A percentile compares a stretch with the other conserved stretches of the same genome.
phyloP scores from a whole-genome alignment of 2,113 vertebrate species.

The Macrotis lagotis region DNA sequence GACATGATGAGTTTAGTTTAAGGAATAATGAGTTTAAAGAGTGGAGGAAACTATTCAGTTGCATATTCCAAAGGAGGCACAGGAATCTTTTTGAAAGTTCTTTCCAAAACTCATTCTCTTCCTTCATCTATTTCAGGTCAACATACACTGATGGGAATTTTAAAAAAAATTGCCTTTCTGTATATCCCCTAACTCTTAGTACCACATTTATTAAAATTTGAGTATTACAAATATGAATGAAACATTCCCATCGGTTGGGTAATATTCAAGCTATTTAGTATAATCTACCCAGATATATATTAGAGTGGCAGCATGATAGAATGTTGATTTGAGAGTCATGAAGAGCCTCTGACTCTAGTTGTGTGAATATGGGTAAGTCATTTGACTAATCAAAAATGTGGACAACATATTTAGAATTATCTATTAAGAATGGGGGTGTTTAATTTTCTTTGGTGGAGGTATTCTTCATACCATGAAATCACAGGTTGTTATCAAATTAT shows the following conservation, averaged over 20 bases:
- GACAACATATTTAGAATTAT: background rate
- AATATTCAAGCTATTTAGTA: background rate
- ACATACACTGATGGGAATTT: background rate
- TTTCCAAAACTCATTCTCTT: background rate
- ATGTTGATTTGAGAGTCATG: background rate
- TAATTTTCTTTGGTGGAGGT: background rate
- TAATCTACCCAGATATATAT: background rate
- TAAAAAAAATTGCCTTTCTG: background rate
- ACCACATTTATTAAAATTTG: background rate
- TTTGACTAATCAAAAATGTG: background rate
- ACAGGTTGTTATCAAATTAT: background rate
- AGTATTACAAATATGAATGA: background rate
- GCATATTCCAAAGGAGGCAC: background rate
- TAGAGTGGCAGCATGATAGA: background rate
- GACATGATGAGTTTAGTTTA: background rate
- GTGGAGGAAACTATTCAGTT: background rate
- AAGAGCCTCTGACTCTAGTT: background rate
- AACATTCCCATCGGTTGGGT: background rate
- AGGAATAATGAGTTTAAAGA: background rate
- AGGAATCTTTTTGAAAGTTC: background rate
- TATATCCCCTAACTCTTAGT: background rate
- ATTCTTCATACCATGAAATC: background rate
- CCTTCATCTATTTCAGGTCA: background rate
- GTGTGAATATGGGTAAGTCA: background rate
- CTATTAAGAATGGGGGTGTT: background rate